Base-by-base conservation (phyloP, 2,797 vertebrate genomes). In the Leptoclinus maculatus region DNA sequence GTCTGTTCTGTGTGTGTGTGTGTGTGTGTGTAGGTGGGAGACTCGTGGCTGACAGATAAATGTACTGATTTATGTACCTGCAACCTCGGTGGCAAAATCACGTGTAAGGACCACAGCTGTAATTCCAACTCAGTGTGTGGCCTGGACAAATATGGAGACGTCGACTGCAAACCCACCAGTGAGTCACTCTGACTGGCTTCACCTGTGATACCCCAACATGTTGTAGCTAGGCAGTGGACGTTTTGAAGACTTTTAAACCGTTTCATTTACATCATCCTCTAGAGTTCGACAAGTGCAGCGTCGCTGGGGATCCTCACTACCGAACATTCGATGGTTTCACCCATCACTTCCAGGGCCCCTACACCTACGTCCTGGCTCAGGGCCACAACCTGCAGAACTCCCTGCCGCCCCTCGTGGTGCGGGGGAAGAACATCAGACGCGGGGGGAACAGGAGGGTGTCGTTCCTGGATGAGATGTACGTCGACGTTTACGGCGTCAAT, bases 261-360 rank as follows among this genome's bases (percentile, higher is more conserved):
- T 54, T 36, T 3, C 0, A 2, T 58, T 58, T 23, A 2, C 4
- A 25, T 34, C 3, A 0, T 64, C 7, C 0, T 53, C 7, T 17
- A 96, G 96, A 83, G 14, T 95, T 93, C 12, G 72, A 94, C 69
- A 91, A 81, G 75, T 97, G 97, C 82, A 90, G 13, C 17, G 41
- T 97, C 76, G 93, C 92, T 0, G 96, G 97, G 1, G 97, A 97
- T 85, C 96, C 96, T 17, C 94, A 95, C 87, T 92, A 96, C 87
- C 86, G 76, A 27, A 97, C 96, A 0, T 97, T 97, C 8, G 97
- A 97, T 43, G 71, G 83, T 3, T 90, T 95, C 80, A 87, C 65
- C 39, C 96, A 96, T 87, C 92, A 91, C 88, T 97, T 95, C 91
- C 94, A 94, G 79, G 97, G 97, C 13, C 77, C 89, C 0, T 88